Evolutionary conservation across 2,113 vertebrate genomes (phyloP).

Genomic region (Mastomys natalensis): DNA sequence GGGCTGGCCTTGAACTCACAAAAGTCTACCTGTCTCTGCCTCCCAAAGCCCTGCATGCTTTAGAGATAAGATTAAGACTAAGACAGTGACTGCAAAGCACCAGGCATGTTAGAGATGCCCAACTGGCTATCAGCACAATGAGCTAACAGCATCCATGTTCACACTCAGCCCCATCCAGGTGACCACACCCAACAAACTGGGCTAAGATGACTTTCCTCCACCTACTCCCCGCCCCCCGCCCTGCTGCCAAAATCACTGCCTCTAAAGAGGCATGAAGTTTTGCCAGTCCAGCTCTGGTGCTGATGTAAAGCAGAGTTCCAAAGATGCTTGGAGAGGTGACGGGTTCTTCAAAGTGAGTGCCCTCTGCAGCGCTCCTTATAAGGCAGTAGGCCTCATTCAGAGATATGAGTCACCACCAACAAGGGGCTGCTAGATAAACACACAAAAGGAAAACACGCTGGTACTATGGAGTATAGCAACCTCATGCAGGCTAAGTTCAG

Average conservation of each 20-base stretch:
- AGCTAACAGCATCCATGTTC: not conserved
- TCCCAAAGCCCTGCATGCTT: not conserved
- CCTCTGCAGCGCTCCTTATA: slow-evolving; percentile 20
- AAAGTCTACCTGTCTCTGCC: not conserved
- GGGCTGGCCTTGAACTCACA: not conserved
- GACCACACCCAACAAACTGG: slow-evolving; percentile 12
- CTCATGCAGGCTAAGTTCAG: slow-evolving; percentile 2
- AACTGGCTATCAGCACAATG: fast-evolving
- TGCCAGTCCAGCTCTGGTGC: not conserved
- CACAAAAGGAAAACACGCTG: slow-evolving; percentile 8
- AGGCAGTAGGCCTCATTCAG: not conserved
- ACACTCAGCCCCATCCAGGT: not conserved
- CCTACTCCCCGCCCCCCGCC: no score
- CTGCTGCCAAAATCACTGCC: slow-evolving; percentile 60
- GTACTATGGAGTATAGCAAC: not conserved
- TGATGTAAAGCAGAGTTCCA: slow-evolving; percentile 47
- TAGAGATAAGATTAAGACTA: not conserved
- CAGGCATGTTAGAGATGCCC: not conserved
- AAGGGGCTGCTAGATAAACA: slow-evolving; percentile 1
- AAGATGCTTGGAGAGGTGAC: slow-evolving; percentile 61
- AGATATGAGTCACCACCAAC: slow-evolving; percentile 44
- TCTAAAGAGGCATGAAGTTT: slow-evolving; percentile 42
- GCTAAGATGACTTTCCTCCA: not conserved
- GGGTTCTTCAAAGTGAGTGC: not conserved
- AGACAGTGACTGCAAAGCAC: not conserved